phyloP scores from a whole-genome alignment of 2,888 invertebrate genomes.

The Euspilapteryx auroguttella region DNA sequence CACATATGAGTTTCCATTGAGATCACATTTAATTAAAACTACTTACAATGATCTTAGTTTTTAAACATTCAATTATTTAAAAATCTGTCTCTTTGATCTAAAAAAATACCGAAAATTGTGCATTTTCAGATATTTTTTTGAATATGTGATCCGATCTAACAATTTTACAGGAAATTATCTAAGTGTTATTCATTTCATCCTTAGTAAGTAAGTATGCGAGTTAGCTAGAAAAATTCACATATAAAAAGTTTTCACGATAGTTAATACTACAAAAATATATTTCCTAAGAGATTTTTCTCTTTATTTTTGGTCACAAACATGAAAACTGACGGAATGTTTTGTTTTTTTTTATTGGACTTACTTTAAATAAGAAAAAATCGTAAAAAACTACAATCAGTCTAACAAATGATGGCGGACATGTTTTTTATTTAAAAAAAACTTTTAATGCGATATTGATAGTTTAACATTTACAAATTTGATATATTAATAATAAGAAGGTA shows the following conservation, averaged over 20 bases:
- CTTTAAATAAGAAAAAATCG: slow-evolving; percentile 1
- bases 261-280: slow-evolving; percentile 32
- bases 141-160: slow-evolving; percentile 18
- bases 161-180: slow-evolving; percentile 6
- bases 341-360: neutral
- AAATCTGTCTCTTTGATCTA: too few species aligned
- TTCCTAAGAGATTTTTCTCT: slow-evolving; percentile 17
- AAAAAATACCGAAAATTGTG: too few species aligned
- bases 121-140: too few species aligned
- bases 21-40: neutral
- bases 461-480: too few species aligned
- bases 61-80: too few species aligned
- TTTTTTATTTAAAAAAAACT: too few species aligned
- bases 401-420: too few species aligned
- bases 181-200: slow-evolving; percentile 15
- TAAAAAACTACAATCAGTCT: too few species aligned
- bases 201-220: neutral
- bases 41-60: slow-evolving; percentile 12
- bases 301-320: slow-evolving; percentile 18
- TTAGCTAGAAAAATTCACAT: slow-evolving; percentile 10
- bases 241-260: slow-evolving; percentile 9
- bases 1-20: neutral
- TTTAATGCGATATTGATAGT: too few species aligned
- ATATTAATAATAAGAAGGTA: too few species aligned
- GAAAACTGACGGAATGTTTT: slow-evolving; percentile 4